Evolutionary conservation across 2,888 invertebrate species (phyloP).

Genomic region (Meiosimyza platycephala): DNA sequence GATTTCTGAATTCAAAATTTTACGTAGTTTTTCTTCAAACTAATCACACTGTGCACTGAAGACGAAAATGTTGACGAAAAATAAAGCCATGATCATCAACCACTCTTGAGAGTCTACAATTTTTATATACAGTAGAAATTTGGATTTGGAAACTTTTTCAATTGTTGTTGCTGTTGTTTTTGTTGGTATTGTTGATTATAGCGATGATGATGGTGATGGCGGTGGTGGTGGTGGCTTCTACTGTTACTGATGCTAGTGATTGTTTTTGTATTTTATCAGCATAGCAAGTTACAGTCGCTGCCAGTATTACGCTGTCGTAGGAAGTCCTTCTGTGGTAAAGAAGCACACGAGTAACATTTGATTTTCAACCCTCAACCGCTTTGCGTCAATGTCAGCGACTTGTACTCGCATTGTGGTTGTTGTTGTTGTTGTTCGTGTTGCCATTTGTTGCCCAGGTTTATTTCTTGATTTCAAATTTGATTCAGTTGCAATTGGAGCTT

Average conservation of each 20-base stretch:
- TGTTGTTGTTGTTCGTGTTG: conserved; percentile 26
- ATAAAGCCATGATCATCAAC: conserved; percentile 34
- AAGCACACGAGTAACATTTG: conserved; percentile 13
- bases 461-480: conserved; percentile 53
- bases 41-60: background rate
- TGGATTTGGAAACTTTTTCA: conserved; percentile 64
- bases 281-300: conserved; percentile 28
- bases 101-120: conserved; percentile 54
- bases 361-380: conserved; percentile 31
- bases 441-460: conserved; percentile 37
- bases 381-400: conserved; percentile 25
- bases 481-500: conserved; percentile 68
- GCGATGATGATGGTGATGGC: conserved; percentile 40
- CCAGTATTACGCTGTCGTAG: conserved; percentile 14
- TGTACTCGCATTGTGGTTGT: conserved; percentile 17
- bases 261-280: conserved; percentile 13
- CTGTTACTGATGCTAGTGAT: conserved; percentile 25
- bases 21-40: no score
- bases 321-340: conserved; percentile 18
- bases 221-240: conserved; percentile 32
- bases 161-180: conserved; percentile 45
- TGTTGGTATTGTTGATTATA: conserved; percentile 40
- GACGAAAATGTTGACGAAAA: background rate
- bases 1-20: no score
- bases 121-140: conserved; percentile 64